Evolutionary conservation across 2,888 invertebrate species (phyloP).

Genomic region (Cheilosia soror): DNA sequence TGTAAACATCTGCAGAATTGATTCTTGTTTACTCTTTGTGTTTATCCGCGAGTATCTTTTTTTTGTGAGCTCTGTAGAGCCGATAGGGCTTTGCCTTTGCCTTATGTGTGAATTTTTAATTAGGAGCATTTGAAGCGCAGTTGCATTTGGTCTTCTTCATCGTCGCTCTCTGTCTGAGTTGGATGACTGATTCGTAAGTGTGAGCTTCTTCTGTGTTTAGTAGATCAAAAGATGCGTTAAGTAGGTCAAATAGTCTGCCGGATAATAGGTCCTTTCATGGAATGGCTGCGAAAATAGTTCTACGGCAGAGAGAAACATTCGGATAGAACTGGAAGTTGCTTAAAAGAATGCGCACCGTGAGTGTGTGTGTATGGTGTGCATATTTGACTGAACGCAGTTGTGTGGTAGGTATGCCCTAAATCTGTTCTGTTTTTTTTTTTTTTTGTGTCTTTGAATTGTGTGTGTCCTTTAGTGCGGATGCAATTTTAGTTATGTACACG

Average conservation of each 20-base stretch:
- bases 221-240: slow-evolving; percentile 47
- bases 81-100: slow-evolving; percentile 4
- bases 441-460: neutral
- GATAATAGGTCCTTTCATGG: slow-evolving; percentile 13
- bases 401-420: slow-evolving; percentile 22
- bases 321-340: neutral
- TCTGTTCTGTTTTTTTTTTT: slow-evolving; percentile 3
- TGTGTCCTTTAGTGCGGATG: neutral
- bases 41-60: neutral
- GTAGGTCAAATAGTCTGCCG: slow-evolving; percentile 61
- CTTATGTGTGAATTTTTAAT: slow-evolving; percentile 37
- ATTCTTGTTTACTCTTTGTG: slow-evolving; percentile 39
- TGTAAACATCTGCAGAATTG: slow-evolving; percentile 49
- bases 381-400: neutral
- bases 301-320: slow-evolving; percentile 5
- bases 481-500: neutral
- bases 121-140: slow-evolving; percentile 22
- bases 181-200: slow-evolving; percentile 21
- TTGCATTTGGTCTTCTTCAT: slow-evolving; percentile 1
- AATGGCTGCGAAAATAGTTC: neutral
- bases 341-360: neutral
- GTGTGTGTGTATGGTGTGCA: neutral
- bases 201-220: neutral
- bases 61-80: neutral
- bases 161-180: slow-evolving; percentile 16